Evolutionary conservation across 2,797 vertebrate genomes (phyloP), one percentile per base, ranked within the genome.

Genomic region (Sebastes kiyomatsui): DNA sequence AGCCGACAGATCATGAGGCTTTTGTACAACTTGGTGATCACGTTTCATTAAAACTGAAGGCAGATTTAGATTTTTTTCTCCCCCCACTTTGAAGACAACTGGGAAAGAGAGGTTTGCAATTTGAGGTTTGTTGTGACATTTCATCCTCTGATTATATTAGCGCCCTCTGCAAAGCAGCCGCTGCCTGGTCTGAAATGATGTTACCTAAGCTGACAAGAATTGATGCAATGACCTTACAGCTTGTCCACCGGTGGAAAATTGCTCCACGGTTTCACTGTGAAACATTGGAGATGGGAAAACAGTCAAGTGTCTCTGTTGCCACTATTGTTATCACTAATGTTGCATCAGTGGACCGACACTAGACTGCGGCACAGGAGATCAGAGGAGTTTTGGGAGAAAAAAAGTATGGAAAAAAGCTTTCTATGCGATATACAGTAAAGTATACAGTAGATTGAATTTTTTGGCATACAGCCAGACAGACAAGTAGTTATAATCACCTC

Each of bases 171-270:
- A 73, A 90, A 88, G 84, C 84, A 82, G 85, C 71, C 79, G 2
- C 72, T 23, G 86, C 69, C 73, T 33, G 33, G 42, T 79, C 92
- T 71, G 71, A 89, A 87, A 90, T 88, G 86, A 91, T 79, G 91
- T 88, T 92, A 92, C 88, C 85, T 85, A 85, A 84, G 60, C 81
- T 87, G 92, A 94, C 92, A 92, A 82, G 88, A 92, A 94, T 92
- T 92, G 92, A 94, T 94, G 87, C 80, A 85, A 65, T 93, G 91
- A 92, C 91, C 91, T 93, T 92, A 90, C 76, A 81, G 79, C 84
- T 83, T 77, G 81, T 88, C 88, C 82, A 84, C 46, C 38, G 1
- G 66, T 23, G n/a, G 81, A 82, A 77, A 86, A 89, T 80, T 73
- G 66, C 86, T 65, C 64, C 7, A 1, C 18, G 49, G 74, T 81